A percentile compares a stretch with the other conserved stretches of the same genome.
Evolutionary conservation across 2,797 vertebrate genomes (phyloP).

Genomic region (Ctenochaetus hawaiiensis): DNA sequence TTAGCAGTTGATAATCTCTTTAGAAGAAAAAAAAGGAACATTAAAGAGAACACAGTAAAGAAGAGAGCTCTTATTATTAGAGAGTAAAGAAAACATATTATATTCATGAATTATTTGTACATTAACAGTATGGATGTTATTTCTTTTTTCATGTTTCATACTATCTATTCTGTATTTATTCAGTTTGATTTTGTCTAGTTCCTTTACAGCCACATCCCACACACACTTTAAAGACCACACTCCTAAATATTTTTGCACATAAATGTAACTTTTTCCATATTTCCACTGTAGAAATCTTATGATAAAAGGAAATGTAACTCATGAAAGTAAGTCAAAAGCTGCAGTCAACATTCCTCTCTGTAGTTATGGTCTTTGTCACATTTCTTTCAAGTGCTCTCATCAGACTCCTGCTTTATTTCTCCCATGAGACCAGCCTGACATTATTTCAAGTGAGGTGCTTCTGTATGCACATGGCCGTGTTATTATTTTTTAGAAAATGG

Average conservation of each 20-base stretch:
- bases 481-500: constrained; percentile 66
- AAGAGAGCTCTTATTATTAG: background rate
- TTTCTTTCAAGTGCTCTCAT: too few species aligned
- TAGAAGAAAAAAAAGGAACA: background rate
- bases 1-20: background rate
- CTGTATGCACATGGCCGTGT: constrained; percentile 57
- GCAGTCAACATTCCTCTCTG: too few species aligned
- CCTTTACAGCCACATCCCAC: too few species aligned
- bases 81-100: background rate
- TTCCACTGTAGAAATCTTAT: background rate
- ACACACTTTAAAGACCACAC: too few species aligned
- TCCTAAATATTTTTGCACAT: too few species aligned
- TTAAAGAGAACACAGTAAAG: background rate
- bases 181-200: too few species aligned
- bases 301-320: constrained; percentile 5
- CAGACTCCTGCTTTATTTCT: background rate
- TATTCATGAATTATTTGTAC: background rate
- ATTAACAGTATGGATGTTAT: background rate
- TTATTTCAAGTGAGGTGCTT: constrained; percentile 30
- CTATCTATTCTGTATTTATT: too few species aligned
- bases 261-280: too few species aligned
- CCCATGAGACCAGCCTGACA: constrained; percentile 18
- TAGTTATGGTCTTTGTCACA: too few species aligned
- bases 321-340: too few species aligned
- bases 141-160: too few species aligned